phyloP scores from a whole-genome alignment of 2,888 invertebrate species.

The Seladonia tumulorum region DNA sequence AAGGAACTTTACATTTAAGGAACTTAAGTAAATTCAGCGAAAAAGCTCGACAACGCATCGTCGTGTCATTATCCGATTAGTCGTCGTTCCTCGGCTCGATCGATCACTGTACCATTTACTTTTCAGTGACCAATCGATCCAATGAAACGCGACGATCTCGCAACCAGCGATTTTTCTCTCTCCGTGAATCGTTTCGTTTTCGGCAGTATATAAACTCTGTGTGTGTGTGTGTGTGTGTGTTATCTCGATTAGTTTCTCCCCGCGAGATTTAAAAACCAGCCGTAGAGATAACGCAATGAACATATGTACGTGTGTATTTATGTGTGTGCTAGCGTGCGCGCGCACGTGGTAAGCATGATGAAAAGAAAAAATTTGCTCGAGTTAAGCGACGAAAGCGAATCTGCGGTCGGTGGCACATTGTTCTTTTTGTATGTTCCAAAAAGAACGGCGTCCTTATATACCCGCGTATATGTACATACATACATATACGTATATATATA shows the following conservation, averaged over 20 bases:
- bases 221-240: too few species aligned
- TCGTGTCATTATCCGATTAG: not conserved
- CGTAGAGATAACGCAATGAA: constrained; percentile 37
- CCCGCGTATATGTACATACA: not conserved
- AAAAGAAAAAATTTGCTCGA: constrained; percentile 22
- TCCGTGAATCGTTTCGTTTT: not conserved
- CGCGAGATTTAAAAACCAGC: constrained; percentile 34
- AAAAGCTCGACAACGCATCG: constrained; percentile 5
- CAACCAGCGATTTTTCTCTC: constrained; percentile 7
- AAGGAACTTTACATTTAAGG: constrained; percentile 42
- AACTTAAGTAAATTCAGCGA: constrained; percentile 23
- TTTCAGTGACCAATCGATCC: not conserved
- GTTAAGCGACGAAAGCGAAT: constrained; percentile 39
- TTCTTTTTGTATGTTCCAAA: not conserved
- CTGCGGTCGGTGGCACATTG: constrained; percentile 26
- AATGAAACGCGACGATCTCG: constrained; percentile 14
- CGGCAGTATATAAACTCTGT: constrained; percentile 50
- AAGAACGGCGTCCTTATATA: constrained; percentile 28
- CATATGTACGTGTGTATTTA: not conserved
- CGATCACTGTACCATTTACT: not conserved
- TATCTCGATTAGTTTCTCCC: constrained; percentile 36
- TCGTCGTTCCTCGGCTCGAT: not conserved
- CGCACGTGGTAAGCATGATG: constrained; percentile 37
- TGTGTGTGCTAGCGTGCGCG: not conserved
- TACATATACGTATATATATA: not conserved